A percentile compares a stretch with the other conserved stretches of the same genome.
These are phyloP conservation scores for Gisinianus flammeolus DNA, from an alignment of 2,888 invertebrate species.

Conservation along the genomic window DNA sequence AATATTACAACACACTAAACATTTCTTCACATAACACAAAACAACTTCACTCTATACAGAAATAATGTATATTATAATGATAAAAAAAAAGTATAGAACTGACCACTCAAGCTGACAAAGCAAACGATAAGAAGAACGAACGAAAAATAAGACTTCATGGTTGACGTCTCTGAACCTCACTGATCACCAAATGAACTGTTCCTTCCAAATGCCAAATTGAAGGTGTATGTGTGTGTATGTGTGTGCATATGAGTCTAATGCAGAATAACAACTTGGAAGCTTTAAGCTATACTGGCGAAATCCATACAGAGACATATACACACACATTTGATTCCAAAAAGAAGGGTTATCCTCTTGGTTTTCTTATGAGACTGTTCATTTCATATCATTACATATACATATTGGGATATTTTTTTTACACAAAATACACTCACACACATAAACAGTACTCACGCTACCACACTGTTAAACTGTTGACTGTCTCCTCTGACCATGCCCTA, in stretches of 20 bases:
- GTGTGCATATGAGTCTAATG: neutral
- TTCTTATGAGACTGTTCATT: neutral
- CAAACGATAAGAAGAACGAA: slow-evolving; percentile 29
- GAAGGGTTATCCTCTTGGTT: neutral
- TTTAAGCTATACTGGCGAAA: neutral
- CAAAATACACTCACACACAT: no score
- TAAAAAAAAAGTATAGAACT: slow-evolving; percentile 6
- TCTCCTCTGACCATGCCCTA: slow-evolving; percentile 25
- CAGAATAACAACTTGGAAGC: neutral
- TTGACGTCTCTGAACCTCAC: slow-evolving; percentile 30
- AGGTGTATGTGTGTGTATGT: neutral
- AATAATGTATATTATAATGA: neutral
- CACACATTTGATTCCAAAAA: neutral
- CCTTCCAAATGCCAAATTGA: slow-evolving; percentile 1
- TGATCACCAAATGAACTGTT: slow-evolving; percentile 6
- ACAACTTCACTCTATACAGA: neutral
- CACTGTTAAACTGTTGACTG: neutral
- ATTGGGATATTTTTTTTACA: no score
- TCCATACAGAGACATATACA: neutral
- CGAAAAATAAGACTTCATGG: slow-evolving; percentile 39
- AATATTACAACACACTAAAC: neutral
- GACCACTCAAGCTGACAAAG: slow-evolving; percentile 27
- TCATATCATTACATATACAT: no score
- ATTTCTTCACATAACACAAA: neutral
- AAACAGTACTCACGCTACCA: neutral